phyloP scores from a whole-genome alignment of 2,113 vertebrate genomes.

The Carassius carassius region DNA sequence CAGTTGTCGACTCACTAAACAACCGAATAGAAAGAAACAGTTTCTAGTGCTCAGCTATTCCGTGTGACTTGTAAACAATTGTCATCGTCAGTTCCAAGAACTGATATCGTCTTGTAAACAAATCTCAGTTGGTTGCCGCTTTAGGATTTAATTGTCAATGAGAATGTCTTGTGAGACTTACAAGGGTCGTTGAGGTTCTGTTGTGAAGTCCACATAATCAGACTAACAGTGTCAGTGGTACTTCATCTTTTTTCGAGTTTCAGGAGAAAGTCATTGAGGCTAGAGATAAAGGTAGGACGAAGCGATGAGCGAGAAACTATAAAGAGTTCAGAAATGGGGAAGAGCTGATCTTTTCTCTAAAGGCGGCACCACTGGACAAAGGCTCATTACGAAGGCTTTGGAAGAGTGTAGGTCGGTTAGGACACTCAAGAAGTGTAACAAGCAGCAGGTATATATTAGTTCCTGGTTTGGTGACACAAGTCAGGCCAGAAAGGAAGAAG shows the following conservation, averaged over 20 bases:
- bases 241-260: slow-evolving; percentile 17
- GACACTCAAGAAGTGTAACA: slow-evolving; percentile 40
- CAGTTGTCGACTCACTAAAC: slow-evolving; percentile 41
- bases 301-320: slow-evolving; percentile 13
- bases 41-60: slow-evolving; percentile 36
- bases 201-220: slow-evolving; percentile 27
- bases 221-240: slow-evolving; percentile 16
- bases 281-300: neutral
- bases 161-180: slow-evolving; percentile 3
- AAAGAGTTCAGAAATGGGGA: slow-evolving; percentile 32
- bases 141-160: slow-evolving; percentile 35
- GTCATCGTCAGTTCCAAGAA: slow-evolving; percentile 56
- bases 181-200: slow-evolving; percentile 23
- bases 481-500: slow-evolving; percentile 30
- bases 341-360: slow-evolving; percentile 45
- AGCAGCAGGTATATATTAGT: slow-evolving; percentile 56
- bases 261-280: slow-evolving; percentile 30
- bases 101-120: slow-evolving; percentile 51
- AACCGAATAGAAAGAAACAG: slow-evolving; percentile 25
- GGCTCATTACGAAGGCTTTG: slow-evolving; percentile 46
- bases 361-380: slow-evolving; percentile 33
- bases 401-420: slow-evolving; percentile 47
- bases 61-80: slow-evolving; percentile 64
- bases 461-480: slow-evolving; percentile 27
- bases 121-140: slow-evolving; percentile 46